A percentile compares a stretch with the other conserved stretches of the same genome.
These are phyloP conservation scores for Brassicogethes aeneus DNA, from an alignment of 2,888 invertebrate species.

Conservation along the genomic window DNA sequence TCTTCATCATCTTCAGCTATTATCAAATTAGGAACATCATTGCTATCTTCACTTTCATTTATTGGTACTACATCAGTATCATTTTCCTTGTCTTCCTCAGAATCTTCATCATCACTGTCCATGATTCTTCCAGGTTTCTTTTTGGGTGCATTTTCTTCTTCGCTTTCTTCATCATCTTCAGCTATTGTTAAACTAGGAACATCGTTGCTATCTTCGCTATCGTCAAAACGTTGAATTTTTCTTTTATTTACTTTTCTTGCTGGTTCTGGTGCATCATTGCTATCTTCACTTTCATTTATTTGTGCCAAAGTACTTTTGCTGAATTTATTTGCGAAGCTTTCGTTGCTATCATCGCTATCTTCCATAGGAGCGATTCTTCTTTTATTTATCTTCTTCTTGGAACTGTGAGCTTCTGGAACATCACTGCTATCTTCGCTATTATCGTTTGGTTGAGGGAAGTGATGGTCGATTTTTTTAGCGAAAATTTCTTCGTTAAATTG, in stretches of 20 bases:
- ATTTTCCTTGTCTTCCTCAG: not conserved
- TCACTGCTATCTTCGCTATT: not conserved
- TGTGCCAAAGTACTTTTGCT: constrained; percentile 6
- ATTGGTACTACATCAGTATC: constrained; percentile 1
- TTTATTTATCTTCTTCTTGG: constrained; percentile 1
- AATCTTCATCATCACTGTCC: constrained; percentile 1
- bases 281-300: constrained; percentile 2
- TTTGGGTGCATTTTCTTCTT: not conserved
- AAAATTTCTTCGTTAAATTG: too few relatives aligned
- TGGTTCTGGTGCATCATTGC: constrained; percentile 6
- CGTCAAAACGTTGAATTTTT: not conserved
- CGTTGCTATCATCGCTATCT: constrained; percentile 4
- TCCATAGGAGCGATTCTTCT: constrained; percentile 2
- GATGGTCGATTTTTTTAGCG: too few relatives aligned
- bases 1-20: constrained; percentile 1
- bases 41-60: constrained; percentile 1
- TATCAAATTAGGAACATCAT: too few relatives aligned
- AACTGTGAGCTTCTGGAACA: constrained; percentile 4
- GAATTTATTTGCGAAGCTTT: not conserved
- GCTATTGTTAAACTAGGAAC: too few relatives aligned
- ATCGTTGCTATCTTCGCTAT: constrained; percentile 1
- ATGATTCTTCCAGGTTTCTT: not conserved
- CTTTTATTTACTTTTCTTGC: constrained; percentile 2
- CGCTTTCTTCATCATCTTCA: not conserved
- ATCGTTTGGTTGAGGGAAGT: too few relatives aligned